Base-by-base conservation (phyloP, 2,888 invertebrate genomes). In the Tiphia femorata region DNA sequence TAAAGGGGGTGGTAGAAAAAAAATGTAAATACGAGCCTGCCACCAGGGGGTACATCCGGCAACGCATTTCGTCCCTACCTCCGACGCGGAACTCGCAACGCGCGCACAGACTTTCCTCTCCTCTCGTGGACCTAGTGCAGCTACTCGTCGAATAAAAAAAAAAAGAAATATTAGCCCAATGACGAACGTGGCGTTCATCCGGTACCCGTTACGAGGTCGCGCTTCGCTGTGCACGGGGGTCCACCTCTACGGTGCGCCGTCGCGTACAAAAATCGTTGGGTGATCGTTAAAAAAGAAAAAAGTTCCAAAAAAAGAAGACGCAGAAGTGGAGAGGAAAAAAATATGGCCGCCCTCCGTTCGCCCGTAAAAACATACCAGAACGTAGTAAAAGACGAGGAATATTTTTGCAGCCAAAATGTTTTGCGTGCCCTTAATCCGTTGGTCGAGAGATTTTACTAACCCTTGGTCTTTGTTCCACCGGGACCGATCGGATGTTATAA, bases 111-210 rank as follows among this genome's bases (percentile, higher is more conserved):
- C 30, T 30, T 10, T 41, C 35, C 12, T 17, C 33, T 33, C 21
- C 21, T 23, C 20, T 23, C 12, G n/a, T 25, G 19, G 19, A 35
- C 12, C 37, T 20, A 2, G 19, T 16, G n/a, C 21, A 12, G 12
- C 20, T 19, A n/a, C 23, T 33, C n/a, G 43, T 25, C 42, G n/a
- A 27, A 25, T 25, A 16, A 14, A 8, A 20, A 21, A 55, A 43
- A 44, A 35, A 61, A 61, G 41, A 58, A 54, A 43, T 33, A 47
- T 14, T 61, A 49, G 49, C 49, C 49, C 35, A 53, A 40, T 59
- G 61, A 58, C 42, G 54, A 49, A 58, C 54, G 61, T 38, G 49
- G 20, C 33, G 25, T n/a, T n/a, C 27, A 43, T 58, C 59, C 61
- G 61, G 41, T 38, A 53, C 44, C 23, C 59, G 47, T 58, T 42